Conservation (phyloP, 1,140 invertebrate genomes). For the Agrilus planipennis region DNA sequence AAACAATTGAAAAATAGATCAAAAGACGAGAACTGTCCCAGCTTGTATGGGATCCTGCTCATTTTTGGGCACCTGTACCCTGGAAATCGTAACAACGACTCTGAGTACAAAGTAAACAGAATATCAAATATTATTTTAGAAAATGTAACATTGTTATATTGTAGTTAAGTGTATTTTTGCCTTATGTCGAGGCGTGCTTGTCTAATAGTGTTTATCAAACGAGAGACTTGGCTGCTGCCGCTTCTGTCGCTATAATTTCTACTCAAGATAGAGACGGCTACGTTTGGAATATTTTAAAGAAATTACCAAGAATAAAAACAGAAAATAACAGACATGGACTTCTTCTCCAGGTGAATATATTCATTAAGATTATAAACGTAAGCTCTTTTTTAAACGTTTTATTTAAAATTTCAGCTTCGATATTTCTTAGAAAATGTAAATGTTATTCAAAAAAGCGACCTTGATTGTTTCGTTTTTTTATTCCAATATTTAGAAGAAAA, state of each 20-base stretch:
- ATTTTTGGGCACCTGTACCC: conserved; percentile 64
- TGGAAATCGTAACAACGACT: not conserved
- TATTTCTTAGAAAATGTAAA: too few relatives aligned
- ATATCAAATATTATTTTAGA: conserved; percentile 5
- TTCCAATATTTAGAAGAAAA: too few relatives aligned
- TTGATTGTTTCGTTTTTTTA: too few relatives aligned
- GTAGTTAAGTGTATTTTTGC: conserved; percentile 35
- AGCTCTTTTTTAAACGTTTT: too few relatives aligned
- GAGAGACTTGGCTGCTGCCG: conserved; percentile 51
- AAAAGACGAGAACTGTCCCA: conserved; percentile 28
- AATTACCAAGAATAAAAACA: conserved; percentile 24
- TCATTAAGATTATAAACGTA: too few relatives aligned
- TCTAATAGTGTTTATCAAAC: conserved; percentile 48
- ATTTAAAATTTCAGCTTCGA: too few relatives aligned
- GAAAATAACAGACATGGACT: conserved; percentile 43
- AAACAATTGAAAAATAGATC: conserved; percentile 46
- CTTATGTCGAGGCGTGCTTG: conserved; percentile 38
- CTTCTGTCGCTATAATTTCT: conserved; percentile 50
- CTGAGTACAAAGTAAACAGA: not conserved
- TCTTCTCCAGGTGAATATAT: conserved; percentile 38
- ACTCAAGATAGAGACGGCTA: too few relatives aligned
- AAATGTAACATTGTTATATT: conserved; percentile 15
- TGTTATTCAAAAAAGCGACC: too few relatives aligned
- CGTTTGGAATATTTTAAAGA: conserved; percentile 22
- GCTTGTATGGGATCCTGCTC: conserved; percentile 66